A percentile compares a stretch with the other conserved stretches of the same genome.
phyloP scores from a whole-genome alignment of 2,888 invertebrate species.

The Nemoura dubitans region DNA sequence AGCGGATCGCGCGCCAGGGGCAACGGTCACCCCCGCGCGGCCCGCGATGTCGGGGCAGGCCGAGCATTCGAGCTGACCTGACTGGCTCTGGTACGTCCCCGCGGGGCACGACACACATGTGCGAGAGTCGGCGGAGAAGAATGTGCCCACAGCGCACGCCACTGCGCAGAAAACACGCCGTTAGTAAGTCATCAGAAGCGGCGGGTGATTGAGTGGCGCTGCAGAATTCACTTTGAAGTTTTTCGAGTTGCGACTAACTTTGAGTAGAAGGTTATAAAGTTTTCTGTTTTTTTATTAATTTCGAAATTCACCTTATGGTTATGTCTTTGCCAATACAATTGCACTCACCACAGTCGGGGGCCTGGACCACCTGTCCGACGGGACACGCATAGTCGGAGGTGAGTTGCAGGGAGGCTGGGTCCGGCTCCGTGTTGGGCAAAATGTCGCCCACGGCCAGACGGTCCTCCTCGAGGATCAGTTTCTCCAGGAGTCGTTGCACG shows the following conservation, averaged over 20 bases:
- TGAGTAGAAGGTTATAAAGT: no score
- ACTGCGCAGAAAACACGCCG: slow-evolving; percentile 64
- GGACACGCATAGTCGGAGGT: slow-evolving; percentile 93
- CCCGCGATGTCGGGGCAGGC: slow-evolving; percentile 91
- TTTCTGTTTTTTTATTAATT: no score
- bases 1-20: slow-evolving; percentile 86
- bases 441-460: slow-evolving; percentile 94
- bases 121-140: slow-evolving; percentile 78
- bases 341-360: slow-evolving; percentile 86
- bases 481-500: slow-evolving; percentile 85
- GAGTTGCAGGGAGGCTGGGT: slow-evolving; percentile 87
- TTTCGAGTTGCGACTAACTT: no score
- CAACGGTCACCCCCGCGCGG: slow-evolving; percentile 87
- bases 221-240: no score
- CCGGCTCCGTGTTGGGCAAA: slow-evolving; percentile 92
- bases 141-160: slow-evolving; percentile 92
- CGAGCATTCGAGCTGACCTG: slow-evolving; percentile 88
- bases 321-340: background rate
- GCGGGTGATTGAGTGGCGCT: no score
- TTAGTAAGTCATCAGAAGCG: no score
- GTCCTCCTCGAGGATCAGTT: slow-evolving; percentile 90
- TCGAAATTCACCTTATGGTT: no score
- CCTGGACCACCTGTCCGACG: slow-evolving; percentile 91
- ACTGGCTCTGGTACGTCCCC: slow-evolving; percentile 93
- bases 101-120: slow-evolving; percentile 85